phyloP scores from a whole-genome alignment of 2,888 invertebrate species.

The Ennomos quercinarius region DNA sequence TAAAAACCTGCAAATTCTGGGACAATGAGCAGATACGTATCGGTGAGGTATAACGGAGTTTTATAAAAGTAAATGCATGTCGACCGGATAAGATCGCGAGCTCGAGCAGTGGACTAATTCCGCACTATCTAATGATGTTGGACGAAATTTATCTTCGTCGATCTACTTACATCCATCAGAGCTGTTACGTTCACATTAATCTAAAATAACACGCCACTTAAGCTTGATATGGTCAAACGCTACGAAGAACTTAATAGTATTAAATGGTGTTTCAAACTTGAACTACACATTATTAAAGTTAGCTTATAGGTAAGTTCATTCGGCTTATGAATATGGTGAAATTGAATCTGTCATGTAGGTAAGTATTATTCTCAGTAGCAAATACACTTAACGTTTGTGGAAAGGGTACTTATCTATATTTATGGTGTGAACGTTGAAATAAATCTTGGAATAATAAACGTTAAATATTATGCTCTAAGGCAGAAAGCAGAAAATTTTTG shows the following conservation, averaged over 20 bases:
- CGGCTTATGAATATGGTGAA: too few species aligned
- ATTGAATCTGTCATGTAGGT: too few species aligned
- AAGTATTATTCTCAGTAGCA: too few species aligned
- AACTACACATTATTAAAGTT: too few species aligned
- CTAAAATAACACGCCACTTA: constrained; percentile 8
- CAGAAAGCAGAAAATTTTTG: too few species aligned
- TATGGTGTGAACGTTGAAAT: too few species aligned
- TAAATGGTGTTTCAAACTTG: constrained; percentile 4
- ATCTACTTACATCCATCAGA: constrained; percentile 27
- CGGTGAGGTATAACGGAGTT: constrained; percentile 38
- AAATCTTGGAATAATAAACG: too few species aligned
- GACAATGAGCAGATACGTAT: constrained; percentile 32
- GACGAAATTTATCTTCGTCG: constrained; percentile 27
- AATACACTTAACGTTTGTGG: too few species aligned
- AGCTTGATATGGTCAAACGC: neutral
- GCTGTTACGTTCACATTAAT: constrained; percentile 25
- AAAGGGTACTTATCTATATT: too few species aligned
- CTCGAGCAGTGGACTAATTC: constrained; percentile 31
- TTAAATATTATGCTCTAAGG: too few species aligned
- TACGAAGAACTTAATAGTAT: neutral
- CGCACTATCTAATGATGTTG: constrained; percentile 34
- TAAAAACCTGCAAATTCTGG: constrained; percentile 30
- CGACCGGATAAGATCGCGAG: constrained; percentile 36
- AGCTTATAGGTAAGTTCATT: too few species aligned
- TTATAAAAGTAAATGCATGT: constrained; percentile 39